Base-by-base conservation (phyloP, 2,888 invertebrate genomes). In the Eustalomyia histrio region DNA sequence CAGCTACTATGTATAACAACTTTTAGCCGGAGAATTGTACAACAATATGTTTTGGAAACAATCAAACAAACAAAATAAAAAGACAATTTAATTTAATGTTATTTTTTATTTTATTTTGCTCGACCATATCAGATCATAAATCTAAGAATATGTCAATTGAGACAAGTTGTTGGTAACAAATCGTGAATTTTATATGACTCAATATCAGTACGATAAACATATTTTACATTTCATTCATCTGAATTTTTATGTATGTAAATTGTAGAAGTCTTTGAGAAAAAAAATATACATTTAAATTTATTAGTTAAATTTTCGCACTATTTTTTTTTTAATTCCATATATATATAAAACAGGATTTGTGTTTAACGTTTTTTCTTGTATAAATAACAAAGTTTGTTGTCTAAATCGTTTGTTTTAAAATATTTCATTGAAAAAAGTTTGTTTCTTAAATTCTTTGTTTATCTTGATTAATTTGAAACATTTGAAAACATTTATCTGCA, bases 151-250 rank as follows among this genome's bases (percentile, higher is more conserved):
- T 75, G 78, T 68, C 78, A 78, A 43, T 72, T 14, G 17, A 63
- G 78, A 81, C 78, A 69, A 78, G 81, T 81, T 76, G 61, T 47
- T 69, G 35, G 43, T 73, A 24, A 52, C 17, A 72, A 55, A 17
- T 72, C 72, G 35, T 72, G 53, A 24, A 33, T 53, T 58, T 10
- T 24, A 21, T 39, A 73, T 79, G 78, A 79, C 78, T 79, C 78
- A 79, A 73, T 67, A 67, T 60, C 39, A 55, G 7, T 18, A 29
- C 29, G 33, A 14, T 43, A 53, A 53, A 55, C 24, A 55, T 14
- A 14, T 55, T 24, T 55, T 14, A 43, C 65, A 55, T 53, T 65
- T 65, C 60, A 72, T 61, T 72, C 43, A 76, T 71, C 9, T 12
- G 12, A 1, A 39, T 14, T 12, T 39, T 12, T 39, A 39, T 14